Evolutionary conservation across 37 sponge, comb jelly and placozoan species (phyloP), one percentile per base, ranked within the genome.

Genomic region (Tethya wilhelma): DNA sequence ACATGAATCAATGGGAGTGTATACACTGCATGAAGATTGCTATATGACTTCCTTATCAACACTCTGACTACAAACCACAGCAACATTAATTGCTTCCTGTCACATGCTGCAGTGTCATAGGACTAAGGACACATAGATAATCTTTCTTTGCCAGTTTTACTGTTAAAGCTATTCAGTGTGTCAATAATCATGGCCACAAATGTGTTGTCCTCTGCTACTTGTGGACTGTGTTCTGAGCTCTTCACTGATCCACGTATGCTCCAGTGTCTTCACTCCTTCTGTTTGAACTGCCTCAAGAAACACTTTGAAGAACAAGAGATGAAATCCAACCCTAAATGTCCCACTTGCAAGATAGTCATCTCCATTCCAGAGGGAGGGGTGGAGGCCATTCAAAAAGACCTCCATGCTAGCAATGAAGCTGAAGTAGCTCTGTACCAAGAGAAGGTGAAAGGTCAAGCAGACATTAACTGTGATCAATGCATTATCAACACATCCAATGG

Each of bases 261-360:
- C n/a, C 56, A 38, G 2, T 86, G 86, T 37, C 69, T 86, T 23
- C 86, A 86, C 64, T 69, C 86, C 38, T 86, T 86, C 73, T 86
- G 86, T 32, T 32, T 4, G 40, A 56, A 86, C 29, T 86, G 86
- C 33, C 28, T 86, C 39, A 14, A 78, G 25, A 64, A 73, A 26
- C 45, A 45, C 1, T 44, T 60, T 1, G 79, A 78, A n/a, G 33
- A 49, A 44, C 39, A 71, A 22, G 72, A 73, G 9, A 31, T 49
- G 0, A 26, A 43, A n/a, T n/a, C n/a, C 8, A 33, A 12, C 4
- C 23, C 6, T 0, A 34, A 78, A 6, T 86, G 86, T 65, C 86
- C 86, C 44, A 86, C 65, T 11, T 71, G 79, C 33, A 65, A 71
- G 8, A 45, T 37, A 63, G 37, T 38, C 29, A 36, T 45, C 17